Evolutionary conservation across 1,140 invertebrate genomes (phyloP).

Genomic region (Probaryconus sp.): DNA sequence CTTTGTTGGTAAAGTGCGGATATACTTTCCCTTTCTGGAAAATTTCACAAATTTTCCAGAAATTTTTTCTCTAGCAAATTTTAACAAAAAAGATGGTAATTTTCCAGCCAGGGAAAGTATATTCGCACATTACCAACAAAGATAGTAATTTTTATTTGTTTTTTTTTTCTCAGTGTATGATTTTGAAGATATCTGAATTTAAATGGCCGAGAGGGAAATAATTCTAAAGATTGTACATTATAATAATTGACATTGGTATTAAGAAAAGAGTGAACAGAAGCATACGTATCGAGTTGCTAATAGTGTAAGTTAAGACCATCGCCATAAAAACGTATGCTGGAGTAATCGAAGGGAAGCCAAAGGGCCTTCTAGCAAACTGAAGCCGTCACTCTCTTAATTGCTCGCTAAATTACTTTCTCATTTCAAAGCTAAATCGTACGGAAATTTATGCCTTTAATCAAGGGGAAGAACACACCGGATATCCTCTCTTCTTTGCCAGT

Average conservation of each 20-base stretch:
- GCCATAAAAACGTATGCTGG: constrained; percentile 71
- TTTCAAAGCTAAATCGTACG: constrained; percentile 62
- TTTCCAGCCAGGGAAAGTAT: no score
- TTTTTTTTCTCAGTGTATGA: no score
- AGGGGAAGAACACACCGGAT: constrained; percentile 48
- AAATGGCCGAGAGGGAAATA: no score
- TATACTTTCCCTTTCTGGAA: no score
- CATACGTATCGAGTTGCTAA: constrained; percentile 74
- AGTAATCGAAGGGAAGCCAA: constrained; percentile 72
- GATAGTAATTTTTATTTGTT: no score
- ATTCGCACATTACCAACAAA: no score
- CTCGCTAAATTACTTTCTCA: constrained; percentile 67
- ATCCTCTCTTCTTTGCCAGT: constrained; percentile 24
- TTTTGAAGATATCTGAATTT: no score
- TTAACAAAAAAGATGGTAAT: no score
- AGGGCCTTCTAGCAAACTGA: constrained; percentile 57
- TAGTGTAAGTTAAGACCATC: constrained; percentile 70
- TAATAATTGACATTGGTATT: constrained; percentile 18
- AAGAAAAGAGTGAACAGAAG: constrained; percentile 42
- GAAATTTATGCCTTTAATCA: constrained; percentile 67
- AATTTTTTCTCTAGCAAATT: no score
- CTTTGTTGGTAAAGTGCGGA: no score
- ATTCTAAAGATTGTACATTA: constrained; percentile 16
- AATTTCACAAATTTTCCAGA: no score
- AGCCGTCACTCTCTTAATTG: constrained; percentile 65